Base-by-base conservation (phyloP, 2,797 vertebrate genomes). In the Diplodus sargus region DNA sequence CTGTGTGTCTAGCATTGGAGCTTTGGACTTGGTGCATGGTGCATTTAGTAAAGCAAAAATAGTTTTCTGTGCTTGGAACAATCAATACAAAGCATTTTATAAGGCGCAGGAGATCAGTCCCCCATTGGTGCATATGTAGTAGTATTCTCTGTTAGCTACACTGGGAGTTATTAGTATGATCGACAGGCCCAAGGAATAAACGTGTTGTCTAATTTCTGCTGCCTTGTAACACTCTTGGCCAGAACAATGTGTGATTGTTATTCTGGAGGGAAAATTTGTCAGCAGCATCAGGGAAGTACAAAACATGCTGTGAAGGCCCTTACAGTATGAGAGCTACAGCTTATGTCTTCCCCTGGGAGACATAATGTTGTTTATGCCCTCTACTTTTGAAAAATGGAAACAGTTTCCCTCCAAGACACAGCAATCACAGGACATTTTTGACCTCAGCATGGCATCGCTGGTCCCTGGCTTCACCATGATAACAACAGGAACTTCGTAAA, bases 371-470 rank as follows among this genome's bases (percentile, higher is more conserved):
- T 65, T 72, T 52, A 28, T 57, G 23, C 1, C 48, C 49, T 64
- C 39, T 49, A 61, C 18, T 64, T 72, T 72, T 28, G n/a, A 45
- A 58, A 60, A 63, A 72, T 68, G 25, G 68, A 83, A 87, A 62
- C 39, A 8, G 11, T 70, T 79, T 65, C 54, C 42, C 56, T 49
- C 59, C 9, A 43, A 71, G 70, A 76, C 30, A 34, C 22, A 49
- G 52, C 59, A 70, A 79, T 79, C 63, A 76, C 43, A 60, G 5
- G 30, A 58, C 30, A 65, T 59, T 59, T 75, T 5, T 51, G 10
- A 59, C 59, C 65, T 25, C 64, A 62, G 39, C 57, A 13, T 69
- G 52, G 3, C 7, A n/a, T 70, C 58, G 23, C n/a, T 17, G 60
- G 9, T 17, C 0, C 0, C 23, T 3, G 43, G 34, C 25, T 61